These are phyloP conservation scores for Charaxes varanes DNA, from an alignment of 1,140 invertebrate genomes.

Conservation along the genomic window DNA sequence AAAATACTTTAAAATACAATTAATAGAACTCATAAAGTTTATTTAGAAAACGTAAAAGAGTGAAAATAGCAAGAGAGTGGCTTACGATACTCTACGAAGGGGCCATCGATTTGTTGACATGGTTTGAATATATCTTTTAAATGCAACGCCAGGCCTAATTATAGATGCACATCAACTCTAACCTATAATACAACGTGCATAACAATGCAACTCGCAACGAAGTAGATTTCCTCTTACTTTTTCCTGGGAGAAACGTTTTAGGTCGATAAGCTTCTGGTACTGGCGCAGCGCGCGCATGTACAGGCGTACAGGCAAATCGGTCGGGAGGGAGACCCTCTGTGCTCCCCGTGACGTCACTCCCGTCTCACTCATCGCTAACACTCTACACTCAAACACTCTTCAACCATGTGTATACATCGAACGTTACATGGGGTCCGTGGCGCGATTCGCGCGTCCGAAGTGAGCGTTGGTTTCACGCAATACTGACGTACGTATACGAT, in stretches of 20 bases:
- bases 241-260: slow-evolving; percentile 59
- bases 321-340: slow-evolving; percentile 64
- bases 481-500: slow-evolving; percentile 54
- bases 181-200: slow-evolving; percentile 17
- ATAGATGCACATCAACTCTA: too few relatives aligned
- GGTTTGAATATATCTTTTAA: too few relatives aligned
- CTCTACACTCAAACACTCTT: slow-evolving; percentile 45
- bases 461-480: slow-evolving; percentile 61
- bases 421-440: slow-evolving; percentile 17
- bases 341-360: slow-evolving; percentile 48
- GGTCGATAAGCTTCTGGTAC: slow-evolving; percentile 75
- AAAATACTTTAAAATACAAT: too few relatives aligned
- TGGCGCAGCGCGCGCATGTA: slow-evolving; percentile 76
- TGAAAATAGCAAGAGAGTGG: too few relatives aligned
- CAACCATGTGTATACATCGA: slow-evolving; percentile 46
- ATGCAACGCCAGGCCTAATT: too few relatives aligned
- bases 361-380: slow-evolving; percentile 50
- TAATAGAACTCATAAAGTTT: too few relatives aligned
- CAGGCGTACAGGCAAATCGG: slow-evolving; percentile 74
- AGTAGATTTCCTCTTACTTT: slow-evolving; percentile 57
- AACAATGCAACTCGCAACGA: slow-evolving; percentile 20
- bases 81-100: too few relatives aligned
- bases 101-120: too few relatives aligned
- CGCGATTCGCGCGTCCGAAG: slow-evolving; percentile 66
- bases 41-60: too few relatives aligned